Evolutionary conservation across 2,888 invertebrate species (phyloP).

Genomic region (Ischnus inquisitorius): DNA sequence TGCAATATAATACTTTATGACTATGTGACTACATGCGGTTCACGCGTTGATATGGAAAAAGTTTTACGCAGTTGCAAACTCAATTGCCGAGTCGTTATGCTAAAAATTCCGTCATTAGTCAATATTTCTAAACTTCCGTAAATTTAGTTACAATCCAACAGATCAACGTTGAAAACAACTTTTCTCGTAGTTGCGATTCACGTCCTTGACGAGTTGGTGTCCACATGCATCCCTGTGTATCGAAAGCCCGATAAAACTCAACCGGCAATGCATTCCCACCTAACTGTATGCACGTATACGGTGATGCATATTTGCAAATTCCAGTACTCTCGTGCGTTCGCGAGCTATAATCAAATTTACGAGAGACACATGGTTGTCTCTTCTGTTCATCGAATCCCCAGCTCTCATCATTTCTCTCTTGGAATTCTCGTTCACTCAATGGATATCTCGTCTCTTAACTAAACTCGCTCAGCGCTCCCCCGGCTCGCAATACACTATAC

Average conservation of each 20-base stretch:
- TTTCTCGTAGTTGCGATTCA: slow-evolving; percentile 1
- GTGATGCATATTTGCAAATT: slow-evolving; percentile 27
- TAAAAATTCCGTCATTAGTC: neutral
- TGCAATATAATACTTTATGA: slow-evolving; percentile 18
- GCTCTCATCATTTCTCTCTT: slow-evolving; percentile 60
- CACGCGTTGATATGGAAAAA: neutral
- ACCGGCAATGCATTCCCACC: neutral
- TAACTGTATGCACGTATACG: neutral
- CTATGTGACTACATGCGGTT: neutral
- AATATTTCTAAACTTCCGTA: no score
- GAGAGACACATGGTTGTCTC: slow-evolving; percentile 28
- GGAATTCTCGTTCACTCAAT: slow-evolving; percentile 26
- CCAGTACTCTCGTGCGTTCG: slow-evolving; percentile 43
- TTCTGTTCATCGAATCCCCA: slow-evolving; percentile 44
- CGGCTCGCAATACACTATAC: slow-evolving; percentile 23
- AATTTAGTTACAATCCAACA: neutral
- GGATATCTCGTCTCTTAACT: slow-evolving; percentile 45
- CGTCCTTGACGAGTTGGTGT: slow-evolving; percentile 23
- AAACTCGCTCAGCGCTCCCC: slow-evolving; percentile 16
- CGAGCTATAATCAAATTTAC: slow-evolving; percentile 60
- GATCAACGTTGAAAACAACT: slow-evolving; percentile 28
- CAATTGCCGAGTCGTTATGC: slow-evolving; percentile 2
- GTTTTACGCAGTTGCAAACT: slow-evolving; percentile 35
- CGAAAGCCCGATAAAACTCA: neutral
- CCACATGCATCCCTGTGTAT: slow-evolving; percentile 11